Conservation (phyloP, 1,140 invertebrate genomes). For the Nephila pilipes region DNA sequence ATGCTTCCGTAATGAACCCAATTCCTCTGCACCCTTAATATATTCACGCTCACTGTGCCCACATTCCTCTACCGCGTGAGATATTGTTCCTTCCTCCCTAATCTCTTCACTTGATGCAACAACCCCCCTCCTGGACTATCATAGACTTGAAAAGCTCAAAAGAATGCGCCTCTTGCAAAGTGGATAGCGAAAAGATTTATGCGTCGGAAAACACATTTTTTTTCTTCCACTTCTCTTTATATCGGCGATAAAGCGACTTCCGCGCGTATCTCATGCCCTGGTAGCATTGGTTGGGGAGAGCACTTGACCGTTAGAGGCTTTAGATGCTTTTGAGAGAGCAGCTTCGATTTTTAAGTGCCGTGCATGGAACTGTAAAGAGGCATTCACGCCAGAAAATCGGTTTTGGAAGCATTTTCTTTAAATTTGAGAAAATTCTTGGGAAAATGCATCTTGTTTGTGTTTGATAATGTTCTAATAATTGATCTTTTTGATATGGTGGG, state of each 20-base stretch:
- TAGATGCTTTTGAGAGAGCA: background rate
- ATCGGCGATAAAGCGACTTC: constrained; percentile 46
- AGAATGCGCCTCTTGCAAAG: constrained; percentile 36
- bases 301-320: constrained; percentile 5
- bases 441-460: too few relatives aligned
- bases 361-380: background rate
- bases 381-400: too few relatives aligned
- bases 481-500: too few relatives aligned
- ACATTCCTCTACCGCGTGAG: constrained; percentile 1
- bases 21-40: background rate
- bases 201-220: constrained; percentile 40
- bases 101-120: constrained; percentile 21
- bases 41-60: background rate
- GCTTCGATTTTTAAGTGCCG: constrained; percentile 22
- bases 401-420: too few relatives aligned
- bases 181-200: constrained; percentile 14
- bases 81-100: constrained; percentile 26
- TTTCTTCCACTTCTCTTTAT: constrained; percentile 3
- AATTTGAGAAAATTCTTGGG: too few relatives aligned
- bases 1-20: background rate
- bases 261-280: background rate
- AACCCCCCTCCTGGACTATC: constrained; percentile 10
- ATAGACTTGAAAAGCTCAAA: constrained; percentile 7
- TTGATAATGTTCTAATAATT: too few relatives aligned
- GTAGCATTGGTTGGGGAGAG: background rate